These are phyloP conservation scores for Laodelphax striatellus DNA, from an alignment of 1,140 invertebrate species.

Conservation along the genomic window DNA sequence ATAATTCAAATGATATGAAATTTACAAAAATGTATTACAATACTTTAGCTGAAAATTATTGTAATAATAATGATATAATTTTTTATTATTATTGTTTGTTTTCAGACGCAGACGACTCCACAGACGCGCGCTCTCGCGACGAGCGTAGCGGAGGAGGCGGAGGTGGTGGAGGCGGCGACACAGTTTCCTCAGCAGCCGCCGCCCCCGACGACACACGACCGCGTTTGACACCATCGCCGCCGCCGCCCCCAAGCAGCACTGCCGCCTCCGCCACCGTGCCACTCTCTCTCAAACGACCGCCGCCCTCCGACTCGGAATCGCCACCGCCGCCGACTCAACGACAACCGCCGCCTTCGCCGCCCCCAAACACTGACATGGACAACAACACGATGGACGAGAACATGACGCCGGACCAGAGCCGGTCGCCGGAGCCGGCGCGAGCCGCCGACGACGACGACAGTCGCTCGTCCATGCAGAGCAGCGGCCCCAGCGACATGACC, in stretches of 20 bases:
- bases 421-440: slow-evolving; percentile 32
- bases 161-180: slow-evolving; percentile 13
- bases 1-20: too few species aligned
- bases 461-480: slow-evolving; percentile 34
- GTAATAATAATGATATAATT: too few species aligned
- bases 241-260: slow-evolving; percentile 22
- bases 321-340: slow-evolving; percentile 10
- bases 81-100: too few species aligned
- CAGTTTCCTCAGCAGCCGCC: slow-evolving; percentile 6
- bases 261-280: slow-evolving; percentile 19
- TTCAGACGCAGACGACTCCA: too few species aligned
- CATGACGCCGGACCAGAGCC: slow-evolving; percentile 32
- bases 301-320: slow-evolving; percentile 7
- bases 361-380: slow-evolving; percentile 8
- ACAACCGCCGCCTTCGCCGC: slow-evolving; percentile 18
- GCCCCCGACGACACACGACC: slow-evolving; percentile 4
- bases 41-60: too few species aligned
- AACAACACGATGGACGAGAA: slow-evolving; percentile 20
- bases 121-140: background rate
- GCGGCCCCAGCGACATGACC: slow-evolving; percentile 44
- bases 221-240: slow-evolving; percentile 28
- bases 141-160: slow-evolving; percentile 16
- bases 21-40: too few species aligned
- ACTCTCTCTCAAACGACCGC: slow-evolving; percentile 28
- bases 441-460: slow-evolving; percentile 35